Evolutionary conservation across 2,113 vertebrate species (phyloP).

Genomic region (Colistium nudipinnis): DNA sequence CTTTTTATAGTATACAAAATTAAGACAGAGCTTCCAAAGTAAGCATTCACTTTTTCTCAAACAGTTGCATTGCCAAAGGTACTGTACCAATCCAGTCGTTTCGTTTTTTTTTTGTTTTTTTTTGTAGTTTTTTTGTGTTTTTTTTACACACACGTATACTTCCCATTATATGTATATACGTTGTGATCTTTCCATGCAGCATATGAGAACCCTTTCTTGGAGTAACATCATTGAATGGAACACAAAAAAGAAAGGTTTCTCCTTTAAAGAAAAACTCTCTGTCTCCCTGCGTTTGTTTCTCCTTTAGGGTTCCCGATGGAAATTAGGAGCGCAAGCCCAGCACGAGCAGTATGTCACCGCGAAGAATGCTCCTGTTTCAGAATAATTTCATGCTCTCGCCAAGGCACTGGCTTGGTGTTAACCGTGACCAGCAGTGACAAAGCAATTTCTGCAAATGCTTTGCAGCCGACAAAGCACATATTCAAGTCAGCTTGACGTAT

Average conservation of each 20-base stretch:
- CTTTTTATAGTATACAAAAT: constrained; percentile 54
- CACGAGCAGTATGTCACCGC: constrained; percentile 11
- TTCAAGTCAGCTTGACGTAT: constrained; percentile 71
- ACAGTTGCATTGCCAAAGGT: constrained; percentile 60
- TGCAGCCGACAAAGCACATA: constrained; percentile 51
- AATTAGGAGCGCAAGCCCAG: constrained; percentile 5
- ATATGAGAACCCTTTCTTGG: constrained; percentile 57
- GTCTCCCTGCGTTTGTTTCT: background rate
- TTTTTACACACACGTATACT: constrained; percentile 67
- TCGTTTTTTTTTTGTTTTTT: no score
- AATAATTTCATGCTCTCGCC: constrained; percentile 1
- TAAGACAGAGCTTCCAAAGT: constrained; percentile 52
- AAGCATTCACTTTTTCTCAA: constrained; percentile 64
- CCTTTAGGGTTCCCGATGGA: constrained; percentile 16
- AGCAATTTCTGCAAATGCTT: constrained; percentile 29
- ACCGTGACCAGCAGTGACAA: constrained; percentile 3
- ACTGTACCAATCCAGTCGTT: constrained; percentile 57
- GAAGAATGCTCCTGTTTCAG: constrained; percentile 10
- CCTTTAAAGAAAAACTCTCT: constrained; percentile 9
- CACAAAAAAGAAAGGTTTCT: constrained; percentile 10
- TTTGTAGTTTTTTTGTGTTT: no score
- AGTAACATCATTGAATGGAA: constrained; percentile 26
- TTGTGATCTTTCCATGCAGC: constrained; percentile 78
- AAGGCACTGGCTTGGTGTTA: constrained; percentile 4
- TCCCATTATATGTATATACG: constrained; percentile 57